Conservation (phyloP, 2,888 invertebrate genomes). For the Myathropa florea region DNA sequence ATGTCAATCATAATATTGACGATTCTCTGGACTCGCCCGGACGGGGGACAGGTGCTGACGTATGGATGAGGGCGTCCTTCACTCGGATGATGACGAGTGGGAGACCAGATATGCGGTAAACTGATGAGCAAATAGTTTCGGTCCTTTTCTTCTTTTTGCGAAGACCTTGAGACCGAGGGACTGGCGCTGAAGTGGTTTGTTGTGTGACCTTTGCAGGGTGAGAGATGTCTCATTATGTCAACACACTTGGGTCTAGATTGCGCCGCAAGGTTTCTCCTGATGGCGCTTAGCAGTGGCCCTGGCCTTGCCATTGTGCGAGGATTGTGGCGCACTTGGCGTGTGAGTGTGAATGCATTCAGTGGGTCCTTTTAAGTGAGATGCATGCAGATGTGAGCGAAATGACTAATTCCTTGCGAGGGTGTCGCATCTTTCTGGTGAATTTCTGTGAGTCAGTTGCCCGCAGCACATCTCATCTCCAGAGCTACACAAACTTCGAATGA, state of each 20-base stretch:
- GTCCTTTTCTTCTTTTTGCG: neutral
- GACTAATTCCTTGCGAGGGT: neutral
- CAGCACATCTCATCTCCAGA: neutral
- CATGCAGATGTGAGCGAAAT: neutral
- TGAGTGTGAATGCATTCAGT: neutral
- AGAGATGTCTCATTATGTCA: neutral
- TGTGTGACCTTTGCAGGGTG: neutral
- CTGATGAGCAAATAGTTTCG: neutral
- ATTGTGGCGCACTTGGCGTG: neutral
- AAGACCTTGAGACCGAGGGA: neutral
- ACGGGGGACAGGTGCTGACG: neutral
- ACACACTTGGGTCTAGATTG: neutral
- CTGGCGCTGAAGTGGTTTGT: neutral
- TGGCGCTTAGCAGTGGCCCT: neutral
- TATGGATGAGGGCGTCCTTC: neutral
- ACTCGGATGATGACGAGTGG: neutral
- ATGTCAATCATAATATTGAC: neutral
- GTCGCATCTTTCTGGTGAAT: neutral
- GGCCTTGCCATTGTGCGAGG: neutral
- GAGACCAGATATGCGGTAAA: neutral
- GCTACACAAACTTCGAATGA: neutral
- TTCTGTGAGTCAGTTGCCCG: neutral
- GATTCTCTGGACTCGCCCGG: neutral
- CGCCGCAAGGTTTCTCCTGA: neutral
- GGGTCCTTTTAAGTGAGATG: neutral